A percentile compares a stretch with the other conserved stretches of the same genome.
Evolutionary conservation across 2,113 vertebrate genomes (phyloP).

Genomic region (Lycocorax pyrrhopterus): DNA sequence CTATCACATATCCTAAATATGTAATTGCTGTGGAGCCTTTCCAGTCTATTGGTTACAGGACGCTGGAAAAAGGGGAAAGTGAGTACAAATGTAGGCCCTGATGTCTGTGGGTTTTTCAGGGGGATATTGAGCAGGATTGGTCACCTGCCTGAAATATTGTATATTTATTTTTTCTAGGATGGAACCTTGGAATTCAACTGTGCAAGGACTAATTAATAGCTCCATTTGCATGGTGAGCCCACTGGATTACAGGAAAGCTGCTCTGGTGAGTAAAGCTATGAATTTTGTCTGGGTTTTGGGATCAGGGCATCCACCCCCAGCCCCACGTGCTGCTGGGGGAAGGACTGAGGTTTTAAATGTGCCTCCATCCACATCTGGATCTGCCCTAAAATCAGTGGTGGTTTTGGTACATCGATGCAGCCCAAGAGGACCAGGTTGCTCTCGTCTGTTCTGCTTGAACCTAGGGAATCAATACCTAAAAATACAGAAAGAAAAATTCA

Average conservation of each 20-base stretch:
- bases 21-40: slow-evolving; percentile 55
- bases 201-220: neutral
- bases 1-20: slow-evolving; percentile 44
- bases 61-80: neutral
- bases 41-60: slow-evolving; percentile 30
- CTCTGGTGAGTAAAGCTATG: neutral
- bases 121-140: neutral
- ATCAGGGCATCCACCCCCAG: neutral
- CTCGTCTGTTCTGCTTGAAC: neutral
- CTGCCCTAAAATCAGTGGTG: neutral
- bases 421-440: neutral
- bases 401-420: neutral
- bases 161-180: neutral
- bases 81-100: neutral
- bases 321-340: fast-evolving
- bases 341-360: fast-evolving
- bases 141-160: neutral
- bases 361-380: neutral
- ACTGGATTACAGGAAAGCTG: neutral
- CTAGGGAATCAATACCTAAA: neutral
- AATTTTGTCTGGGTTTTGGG: neutral
- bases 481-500: neutral
- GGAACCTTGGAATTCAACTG: neutral
- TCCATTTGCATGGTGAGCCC: neutral
- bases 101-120: neutral